Percentiles rank a stretch among this genome's conserved stretches.
phyloP scores from a whole-genome alignment of 2,888 invertebrate genomes.

The Heliconius hortense region DNA sequence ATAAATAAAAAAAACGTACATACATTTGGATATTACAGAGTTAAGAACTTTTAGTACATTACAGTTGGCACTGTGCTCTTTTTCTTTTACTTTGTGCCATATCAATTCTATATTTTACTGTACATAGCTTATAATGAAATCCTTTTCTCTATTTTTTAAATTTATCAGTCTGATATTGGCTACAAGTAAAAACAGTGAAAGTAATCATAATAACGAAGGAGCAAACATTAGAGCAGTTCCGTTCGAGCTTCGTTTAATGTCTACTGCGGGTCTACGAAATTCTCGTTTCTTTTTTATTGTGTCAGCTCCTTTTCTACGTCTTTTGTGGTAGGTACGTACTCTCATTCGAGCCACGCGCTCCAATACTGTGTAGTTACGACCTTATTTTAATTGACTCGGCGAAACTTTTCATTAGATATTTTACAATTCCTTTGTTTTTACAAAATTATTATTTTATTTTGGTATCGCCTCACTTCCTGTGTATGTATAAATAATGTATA shows the following conservation, averaged over 20 bases:
- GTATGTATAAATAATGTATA: neutral
- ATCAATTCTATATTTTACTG: neutral
- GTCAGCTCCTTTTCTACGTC: constrained; percentile 44
- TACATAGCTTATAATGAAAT: neutral
- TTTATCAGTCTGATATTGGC: constrained; percentile 40
- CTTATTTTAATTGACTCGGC: constrained; percentile 39
- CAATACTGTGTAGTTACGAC: constrained; percentile 34
- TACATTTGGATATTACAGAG: neutral
- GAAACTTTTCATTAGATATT: constrained; percentile 29
- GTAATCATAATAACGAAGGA: constrained; percentile 56
- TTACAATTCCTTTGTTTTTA: constrained; percentile 22
- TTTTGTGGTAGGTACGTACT: constrained; percentile 47
- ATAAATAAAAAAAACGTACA: no score
- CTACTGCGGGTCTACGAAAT: constrained; percentile 47
- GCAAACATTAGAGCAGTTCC: constrained; percentile 41
- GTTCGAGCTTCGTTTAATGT: constrained; percentile 40
- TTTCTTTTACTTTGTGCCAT: neutral
- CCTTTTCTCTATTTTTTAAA: constrained; percentile 13
- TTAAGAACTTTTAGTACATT: neutral
- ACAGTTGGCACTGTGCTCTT: neutral
- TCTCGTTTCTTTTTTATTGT: constrained; percentile 52
- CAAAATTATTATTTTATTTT: constrained; percentile 17
- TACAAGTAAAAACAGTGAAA: constrained; percentile 61
- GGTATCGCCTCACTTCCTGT: neutral
- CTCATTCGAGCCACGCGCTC: constrained; percentile 50